phyloP scores from a whole-genome alignment of 2,888 invertebrate genomes.

The Cryptosula pallasiana region DNA sequence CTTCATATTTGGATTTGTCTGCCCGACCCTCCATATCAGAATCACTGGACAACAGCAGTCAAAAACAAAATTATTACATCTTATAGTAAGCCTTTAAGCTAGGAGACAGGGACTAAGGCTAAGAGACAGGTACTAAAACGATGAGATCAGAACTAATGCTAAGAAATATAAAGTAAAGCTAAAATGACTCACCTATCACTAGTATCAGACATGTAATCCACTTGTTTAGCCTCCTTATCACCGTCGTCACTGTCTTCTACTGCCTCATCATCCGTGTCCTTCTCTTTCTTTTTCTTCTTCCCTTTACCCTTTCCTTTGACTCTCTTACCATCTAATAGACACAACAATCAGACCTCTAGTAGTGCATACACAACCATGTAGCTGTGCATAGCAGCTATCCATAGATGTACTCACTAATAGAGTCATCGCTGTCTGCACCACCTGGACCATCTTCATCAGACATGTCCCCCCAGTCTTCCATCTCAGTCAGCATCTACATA shows the following conservation, averaged over 20 bases:
- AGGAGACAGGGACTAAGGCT: too few species aligned
- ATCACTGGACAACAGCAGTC: constrained; percentile 31
- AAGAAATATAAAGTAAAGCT: too few species aligned
- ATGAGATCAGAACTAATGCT: too few species aligned
- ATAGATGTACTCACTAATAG: constrained; percentile 17
- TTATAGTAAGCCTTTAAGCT: too few species aligned
- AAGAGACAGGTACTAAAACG: too few species aligned
- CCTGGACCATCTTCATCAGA: constrained; percentile 61
- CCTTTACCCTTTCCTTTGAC: constrained; percentile 28
- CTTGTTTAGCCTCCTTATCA: constrained; percentile 73
- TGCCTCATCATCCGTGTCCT: constrained; percentile 68
- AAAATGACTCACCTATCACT: constrained; percentile 36
- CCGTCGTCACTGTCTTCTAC: constrained; percentile 95
- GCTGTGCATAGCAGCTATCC: too few species aligned
- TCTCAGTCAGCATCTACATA: constrained; percentile 42
- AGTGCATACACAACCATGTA: neutral
- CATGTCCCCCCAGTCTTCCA: constrained; percentile 49
- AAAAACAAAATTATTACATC: too few species aligned
- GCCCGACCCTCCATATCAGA: constrained; percentile 43
- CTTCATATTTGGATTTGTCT: constrained; percentile 61
- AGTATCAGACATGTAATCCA: constrained; percentile 83
- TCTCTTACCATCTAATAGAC: constrained; percentile 49
- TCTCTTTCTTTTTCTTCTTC: constrained; percentile 66
- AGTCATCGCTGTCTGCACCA: constrained; percentile 59
- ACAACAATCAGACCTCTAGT: neutral